Evolutionary conservation across 2,888 invertebrate species (phyloP).

Genomic region (Baccha elongata): DNA sequence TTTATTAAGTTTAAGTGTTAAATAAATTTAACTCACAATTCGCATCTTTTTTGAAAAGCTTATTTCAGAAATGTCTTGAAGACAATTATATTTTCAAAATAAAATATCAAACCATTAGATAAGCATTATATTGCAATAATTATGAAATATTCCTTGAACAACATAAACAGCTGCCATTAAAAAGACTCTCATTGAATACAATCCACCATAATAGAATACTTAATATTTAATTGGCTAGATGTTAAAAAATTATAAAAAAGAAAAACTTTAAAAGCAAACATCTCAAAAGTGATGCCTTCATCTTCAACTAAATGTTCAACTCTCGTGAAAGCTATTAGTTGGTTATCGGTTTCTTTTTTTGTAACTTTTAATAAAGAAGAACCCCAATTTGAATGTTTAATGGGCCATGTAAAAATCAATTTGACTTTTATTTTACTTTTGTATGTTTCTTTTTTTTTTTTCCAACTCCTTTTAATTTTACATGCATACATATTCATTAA

Average conservation of each 20-base stretch:
- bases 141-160: too few relatives aligned
- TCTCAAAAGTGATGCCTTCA: neutral
- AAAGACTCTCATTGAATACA: neutral
- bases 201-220: neutral
- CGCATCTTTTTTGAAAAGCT: too few relatives aligned
- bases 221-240: slow-evolving; percentile 18
- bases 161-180: neutral
- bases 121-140: too few relatives aligned
- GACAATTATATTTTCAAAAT: too few relatives aligned
- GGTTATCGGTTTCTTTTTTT: slow-evolving; percentile 21
- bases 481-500: slow-evolving; percentile 22
- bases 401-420: slow-evolving; percentile 51
- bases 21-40: too few relatives aligned
- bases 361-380: slow-evolving; percentile 9
- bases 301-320: neutral
- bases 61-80: too few relatives aligned
- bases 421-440: slow-evolving; percentile 54
- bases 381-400: slow-evolving; percentile 53
- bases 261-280: slow-evolving; percentile 1
- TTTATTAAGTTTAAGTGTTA: too few relatives aligned
- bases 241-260: neutral
- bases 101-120: too few relatives aligned
- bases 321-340: slow-evolving; percentile 42
- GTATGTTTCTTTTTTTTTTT: too few relatives aligned
- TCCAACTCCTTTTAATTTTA: slow-evolving; percentile 50